These are phyloP conservation scores for Parambassis ranga DNA, from an alignment of 2,797 vertebrate genomes.

Conservation along the genomic window DNA sequence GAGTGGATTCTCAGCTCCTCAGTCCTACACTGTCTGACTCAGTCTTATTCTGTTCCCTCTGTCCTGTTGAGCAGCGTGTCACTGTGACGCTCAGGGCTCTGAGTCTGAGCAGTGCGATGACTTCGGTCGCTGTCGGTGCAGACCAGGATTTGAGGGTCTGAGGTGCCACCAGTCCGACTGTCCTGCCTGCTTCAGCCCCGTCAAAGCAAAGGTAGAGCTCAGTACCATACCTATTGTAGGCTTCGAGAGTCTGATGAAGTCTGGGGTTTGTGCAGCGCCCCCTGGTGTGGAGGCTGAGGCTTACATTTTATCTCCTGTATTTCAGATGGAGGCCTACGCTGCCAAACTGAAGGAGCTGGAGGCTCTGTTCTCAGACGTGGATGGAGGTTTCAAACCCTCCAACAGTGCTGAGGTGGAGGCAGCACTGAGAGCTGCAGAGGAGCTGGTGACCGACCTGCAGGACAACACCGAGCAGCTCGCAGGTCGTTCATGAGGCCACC, in stretches of 20 bases:
- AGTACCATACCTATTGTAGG: no score
- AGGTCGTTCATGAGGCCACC: slow-evolving; percentile 51
- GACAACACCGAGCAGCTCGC: slow-evolving; percentile 62
- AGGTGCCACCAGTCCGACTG: slow-evolving; percentile 84
- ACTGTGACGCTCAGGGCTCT: slow-evolving; percentile 78
- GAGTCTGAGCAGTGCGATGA: slow-evolving; percentile 77
- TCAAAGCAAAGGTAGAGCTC: slow-evolving; percentile 86
- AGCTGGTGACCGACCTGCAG: slow-evolving; percentile 75
- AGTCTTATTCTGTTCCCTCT: not conserved
- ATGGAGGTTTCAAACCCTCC: slow-evolving; percentile 10
- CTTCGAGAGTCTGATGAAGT: no score
- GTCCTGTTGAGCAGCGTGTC: slow-evolving; percentile 80
- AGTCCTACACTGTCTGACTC: not conserved
- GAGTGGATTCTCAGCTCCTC: no score
- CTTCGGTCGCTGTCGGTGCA: slow-evolving; percentile 86
- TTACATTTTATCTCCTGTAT: not conserved
- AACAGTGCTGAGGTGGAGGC: slow-evolving; percentile 69
- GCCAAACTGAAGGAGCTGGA: slow-evolving; percentile 82
- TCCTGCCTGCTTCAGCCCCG: slow-evolving; percentile 86
- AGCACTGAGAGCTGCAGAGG: slow-evolving; percentile 72
- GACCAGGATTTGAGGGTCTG: slow-evolving; percentile 82
- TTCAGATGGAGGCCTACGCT: slow-evolving; percentile 81
- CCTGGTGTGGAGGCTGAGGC: not conserved
- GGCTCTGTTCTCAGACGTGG: slow-evolving; percentile 57
- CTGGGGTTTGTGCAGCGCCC: not conserved